These are phyloP conservation scores for Diaperis boleti DNA, from an alignment of 2,888 invertebrate species.

Conservation along the genomic window DNA sequence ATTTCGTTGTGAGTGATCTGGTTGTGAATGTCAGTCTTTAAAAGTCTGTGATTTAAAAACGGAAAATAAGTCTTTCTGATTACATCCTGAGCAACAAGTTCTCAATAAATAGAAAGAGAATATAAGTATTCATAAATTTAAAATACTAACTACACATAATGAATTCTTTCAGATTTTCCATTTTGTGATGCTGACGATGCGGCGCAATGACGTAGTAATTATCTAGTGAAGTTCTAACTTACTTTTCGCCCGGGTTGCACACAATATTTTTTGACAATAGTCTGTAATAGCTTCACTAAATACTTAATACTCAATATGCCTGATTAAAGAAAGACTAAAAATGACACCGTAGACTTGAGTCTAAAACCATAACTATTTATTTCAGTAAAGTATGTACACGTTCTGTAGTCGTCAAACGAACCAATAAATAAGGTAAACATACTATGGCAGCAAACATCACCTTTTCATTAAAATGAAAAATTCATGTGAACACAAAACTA, in stretches of 20 bases:
- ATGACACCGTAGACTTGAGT: no score
- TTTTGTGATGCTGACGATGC: slow-evolving; percentile 25
- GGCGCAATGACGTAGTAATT: no score
- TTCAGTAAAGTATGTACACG: background rate
- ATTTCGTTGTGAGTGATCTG: slow-evolving; percentile 12
- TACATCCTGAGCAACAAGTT: slow-evolving; percentile 14
- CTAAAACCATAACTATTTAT: slow-evolving; percentile 2
- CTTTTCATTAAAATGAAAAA: slow-evolving; percentile 7
- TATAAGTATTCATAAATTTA: slow-evolving; percentile 17
- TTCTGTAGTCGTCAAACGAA: slow-evolving; percentile 4
- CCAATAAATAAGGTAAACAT: slow-evolving; percentile 3
- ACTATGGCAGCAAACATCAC: slow-evolving; percentile 27
- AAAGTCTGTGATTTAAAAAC: slow-evolving; percentile 11
- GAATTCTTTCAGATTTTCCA: slow-evolving; percentile 21
- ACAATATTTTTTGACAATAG: no score
- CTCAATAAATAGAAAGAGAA: slow-evolving; percentile 25
- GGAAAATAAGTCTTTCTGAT: slow-evolving; percentile 7
- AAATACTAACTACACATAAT: slow-evolving; percentile 35
- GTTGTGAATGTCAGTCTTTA: slow-evolving; percentile 15
- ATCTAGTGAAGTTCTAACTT: no score
- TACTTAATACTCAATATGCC: no score
- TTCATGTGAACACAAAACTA: background rate
- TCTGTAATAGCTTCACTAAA: no score
- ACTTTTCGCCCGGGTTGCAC: no score
- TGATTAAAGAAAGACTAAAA: no score